Evolutionary conservation across 2,888 invertebrate species (phyloP), one percentile per base, ranked within the genome.

Genomic region (Petrolisthes cinctipes): DNA sequence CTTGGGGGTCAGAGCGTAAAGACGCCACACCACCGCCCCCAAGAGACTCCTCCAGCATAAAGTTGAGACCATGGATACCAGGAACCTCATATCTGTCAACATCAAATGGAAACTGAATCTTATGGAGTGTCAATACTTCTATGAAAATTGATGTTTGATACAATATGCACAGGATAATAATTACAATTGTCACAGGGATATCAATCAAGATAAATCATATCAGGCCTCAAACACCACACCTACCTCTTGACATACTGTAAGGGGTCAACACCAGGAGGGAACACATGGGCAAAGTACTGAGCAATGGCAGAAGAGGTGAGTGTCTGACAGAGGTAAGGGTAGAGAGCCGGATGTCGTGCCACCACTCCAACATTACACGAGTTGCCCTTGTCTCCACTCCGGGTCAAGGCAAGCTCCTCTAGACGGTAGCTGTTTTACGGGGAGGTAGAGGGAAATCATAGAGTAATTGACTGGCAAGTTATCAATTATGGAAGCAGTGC

Each of bases 301-400:
- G 92, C 92, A 4, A 94, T 93, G 23, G 92, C 91, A 76, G 92
- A 92, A 11, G 92, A 91, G 11, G 94, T 93, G n/a, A 94, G 91
- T 5, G 92, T 91, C n/a, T 92, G 89, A 85, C 92, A 91, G 20
- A 94, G 91, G 86, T 93, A 92, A 4, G 93, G 93, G 81, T 93
- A 92, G 80, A 92, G 92, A 6, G 91, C 91, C 17, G 93, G 93
- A 90, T 93, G 92, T 84, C 94, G 91, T 1, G 93, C 93, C 78
- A 94, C 92, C 37, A 94, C 93, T 86, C 93, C 94, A 92, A 94
- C 93, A 91, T 94, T 94, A 89, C 92, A 92, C 75, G 92, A 92
- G 91, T 94, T 92, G 23, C 94, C 94, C 91, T 94, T 94, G 91
- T 94, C 94, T 3, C 94, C 94, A 92, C 94, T 94, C 83, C 94